Evolutionary conservation across 35 echinoderm and acorn worm species (phyloP), one percentile per base, ranked within the genome.

Genomic region (Lytechinus pictus): DNA sequence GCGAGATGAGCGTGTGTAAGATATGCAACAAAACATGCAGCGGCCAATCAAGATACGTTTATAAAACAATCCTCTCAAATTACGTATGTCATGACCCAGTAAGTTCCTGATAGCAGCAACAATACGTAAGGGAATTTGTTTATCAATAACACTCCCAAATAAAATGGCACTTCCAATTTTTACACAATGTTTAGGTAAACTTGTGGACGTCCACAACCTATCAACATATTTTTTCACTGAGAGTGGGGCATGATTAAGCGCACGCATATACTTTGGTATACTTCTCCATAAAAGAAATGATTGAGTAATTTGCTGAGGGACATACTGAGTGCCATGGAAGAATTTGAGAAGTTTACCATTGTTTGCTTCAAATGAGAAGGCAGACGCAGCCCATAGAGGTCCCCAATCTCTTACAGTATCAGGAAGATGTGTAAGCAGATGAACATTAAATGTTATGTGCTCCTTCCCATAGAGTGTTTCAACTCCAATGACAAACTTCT

Each of bases 401-500:
- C 96, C 96, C 92, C 92, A 96, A 66, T 94, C 55, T 94, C 72
- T 94, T 4, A 96, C 96, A 94, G 33, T 4, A 57, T 94, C 53
- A 52, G 95, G 27, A 13, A 94, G 28, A 51, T 94, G 91, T 21
- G 44, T 86, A 27, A 96, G 92, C 29, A 92, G 51, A 55, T 96
- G 95, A 28, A 94, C 54, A 55, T 94, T 96, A 55, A 96, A 96
- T 14, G 52, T 94, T 11, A 94, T 13, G 13, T 96, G n/a, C 53
- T 96, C 91, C 53, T 92, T 58, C 19, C 92, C 95, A 96, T 94
- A 94, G 9, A 96, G 57, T 56, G 28, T 86, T 94, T 96, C 95
- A 86, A 96, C 95, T n/a, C n/a, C n/a, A n/a, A n/a, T n/a, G n/a
- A n/a, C n/a, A 96, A 96, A 96, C 61, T 87, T 60, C 52, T 57